A percentile compares a stretch with the other conserved stretches of the same genome.
phyloP scores from a whole-genome alignment of 1,140 invertebrate genomes.

The Drosophila yakuba region DNA sequence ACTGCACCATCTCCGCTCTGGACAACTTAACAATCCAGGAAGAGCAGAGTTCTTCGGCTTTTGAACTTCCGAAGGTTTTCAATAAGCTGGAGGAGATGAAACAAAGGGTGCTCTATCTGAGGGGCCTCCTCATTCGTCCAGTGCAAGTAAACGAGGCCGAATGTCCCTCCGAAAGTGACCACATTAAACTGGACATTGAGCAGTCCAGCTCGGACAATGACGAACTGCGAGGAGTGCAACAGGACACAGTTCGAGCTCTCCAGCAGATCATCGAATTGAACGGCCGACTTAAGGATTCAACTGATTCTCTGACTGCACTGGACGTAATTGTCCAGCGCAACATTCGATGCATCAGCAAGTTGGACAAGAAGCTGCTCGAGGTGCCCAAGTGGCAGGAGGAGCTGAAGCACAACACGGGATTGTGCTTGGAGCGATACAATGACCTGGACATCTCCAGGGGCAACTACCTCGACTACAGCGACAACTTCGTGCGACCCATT shows the following conservation, averaged over 20 bases:
- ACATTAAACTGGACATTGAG: not conserved
- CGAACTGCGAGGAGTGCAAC: constrained; percentile 12
- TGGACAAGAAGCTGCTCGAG: not conserved
- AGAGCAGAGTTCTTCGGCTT: not conserved
- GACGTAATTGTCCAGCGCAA: not conserved
- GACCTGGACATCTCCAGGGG: constrained; percentile 1
- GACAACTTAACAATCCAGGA: not conserved
- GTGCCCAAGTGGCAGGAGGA: constrained; percentile 19
- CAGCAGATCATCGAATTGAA: constrained; percentile 4
- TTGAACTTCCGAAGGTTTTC: constrained; percentile 6
- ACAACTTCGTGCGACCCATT: not conserved
- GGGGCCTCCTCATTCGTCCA: not conserved
- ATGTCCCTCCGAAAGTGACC: not conserved
- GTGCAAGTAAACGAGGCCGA: not conserved
- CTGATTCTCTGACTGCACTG: not conserved
- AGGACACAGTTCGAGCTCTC: not conserved
- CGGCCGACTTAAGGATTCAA: constrained; percentile 4
- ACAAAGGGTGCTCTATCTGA: constrained; percentile 20
- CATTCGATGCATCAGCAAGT: not conserved
- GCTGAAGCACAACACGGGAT: not conserved
- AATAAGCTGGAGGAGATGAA: constrained; percentile 34
- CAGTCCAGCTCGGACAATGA: constrained; percentile 4
- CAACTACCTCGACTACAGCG: not conserved
- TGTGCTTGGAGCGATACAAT: constrained; percentile 24
- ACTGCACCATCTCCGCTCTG: not conserved